Evolutionary conservation across 2,797 vertebrate genomes (phyloP).

Genomic region (Anas capensis): DNA sequence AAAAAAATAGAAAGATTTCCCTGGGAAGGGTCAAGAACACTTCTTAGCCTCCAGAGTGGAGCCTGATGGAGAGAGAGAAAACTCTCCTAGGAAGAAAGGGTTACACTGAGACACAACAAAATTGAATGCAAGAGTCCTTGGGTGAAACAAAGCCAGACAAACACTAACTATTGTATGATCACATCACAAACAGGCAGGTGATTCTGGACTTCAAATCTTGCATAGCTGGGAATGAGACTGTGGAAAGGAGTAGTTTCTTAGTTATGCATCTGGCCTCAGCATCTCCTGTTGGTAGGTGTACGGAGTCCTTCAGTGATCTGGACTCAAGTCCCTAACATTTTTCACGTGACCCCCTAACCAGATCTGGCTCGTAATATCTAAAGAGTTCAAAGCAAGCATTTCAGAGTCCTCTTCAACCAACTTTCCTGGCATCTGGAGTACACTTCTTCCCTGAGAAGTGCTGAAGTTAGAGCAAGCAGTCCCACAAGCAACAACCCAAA

Average conservation of each 20-base stretch:
- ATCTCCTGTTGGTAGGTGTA: not conserved
- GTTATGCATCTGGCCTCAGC: not conserved
- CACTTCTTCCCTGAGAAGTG: slow-evolving; percentile 17
- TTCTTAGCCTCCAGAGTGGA: not conserved
- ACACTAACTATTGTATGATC: not conserved
- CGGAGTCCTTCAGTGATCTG: not conserved
- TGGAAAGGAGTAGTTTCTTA: not conserved
- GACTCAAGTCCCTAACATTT: not conserved
- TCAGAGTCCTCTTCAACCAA: not conserved
- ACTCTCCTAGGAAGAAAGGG: not conserved
- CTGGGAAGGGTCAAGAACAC: not conserved
- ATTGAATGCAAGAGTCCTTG: not conserved
- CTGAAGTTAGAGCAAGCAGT: slow-evolving; percentile 27
- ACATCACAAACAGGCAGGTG: not conserved
- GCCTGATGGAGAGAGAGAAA: not conserved
- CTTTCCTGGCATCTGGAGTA: slow-evolving; percentile 25
- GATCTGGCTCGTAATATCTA: not conserved
- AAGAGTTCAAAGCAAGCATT: slow-evolving; percentile 35
- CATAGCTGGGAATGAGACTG: not conserved
- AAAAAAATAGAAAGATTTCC: not conserved
- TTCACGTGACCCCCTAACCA: not conserved
- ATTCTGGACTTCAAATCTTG: not conserved
- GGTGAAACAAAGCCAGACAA: not conserved
- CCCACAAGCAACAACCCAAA: slow-evolving; percentile 8
- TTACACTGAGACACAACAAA: not conserved